Percentiles rank a stretch among this genome's conserved stretches.
These are phyloP conservation scores for Nemotelus pantherinus DNA, from an alignment of 2,888 invertebrate species.

Conservation along the genomic window DNA sequence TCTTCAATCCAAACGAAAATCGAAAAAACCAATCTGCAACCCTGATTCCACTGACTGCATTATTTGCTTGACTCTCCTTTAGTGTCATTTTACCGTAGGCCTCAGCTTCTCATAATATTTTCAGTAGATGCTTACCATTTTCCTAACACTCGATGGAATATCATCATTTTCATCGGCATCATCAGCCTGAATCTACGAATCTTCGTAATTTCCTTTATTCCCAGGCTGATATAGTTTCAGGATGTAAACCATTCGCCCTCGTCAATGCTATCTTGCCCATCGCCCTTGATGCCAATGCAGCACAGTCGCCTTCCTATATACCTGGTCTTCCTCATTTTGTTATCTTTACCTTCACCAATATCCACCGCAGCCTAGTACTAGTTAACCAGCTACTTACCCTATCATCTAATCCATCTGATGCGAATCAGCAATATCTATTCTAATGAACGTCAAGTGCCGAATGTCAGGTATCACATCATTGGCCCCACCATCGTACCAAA, in stretches of 20 bases:
- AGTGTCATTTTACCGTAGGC: background rate
- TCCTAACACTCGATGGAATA: conserved; percentile 3
- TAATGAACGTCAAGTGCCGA: conserved; percentile 49
- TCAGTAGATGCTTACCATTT: background rate
- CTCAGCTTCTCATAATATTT: conserved; percentile 17
- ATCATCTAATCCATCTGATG: conserved; percentile 47
- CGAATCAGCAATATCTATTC: conserved; percentile 49
- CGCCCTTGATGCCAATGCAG: background rate
- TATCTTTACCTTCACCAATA: background rate
- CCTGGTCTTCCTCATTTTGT: background rate
- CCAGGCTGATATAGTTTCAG: conserved; percentile 4
- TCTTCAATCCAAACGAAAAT: too few species aligned
- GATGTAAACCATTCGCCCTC: background rate
- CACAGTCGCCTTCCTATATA: background rate
- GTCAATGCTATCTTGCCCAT: background rate
- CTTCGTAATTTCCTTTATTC: conserved; percentile 3
- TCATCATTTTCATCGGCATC: conserved; percentile 6
- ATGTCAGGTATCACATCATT: conserved; percentile 50
- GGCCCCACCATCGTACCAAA: too few species aligned
- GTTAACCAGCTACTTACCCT: background rate
- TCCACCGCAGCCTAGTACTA: background rate
- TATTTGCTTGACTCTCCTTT: too few species aligned
- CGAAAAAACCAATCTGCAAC: background rate
- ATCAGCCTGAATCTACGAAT: conserved; percentile 2
- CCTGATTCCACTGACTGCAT: background rate